phyloP scores from a whole-genome alignment of 2,797 vertebrate species.

The Gorsachius magnificus region DNA sequence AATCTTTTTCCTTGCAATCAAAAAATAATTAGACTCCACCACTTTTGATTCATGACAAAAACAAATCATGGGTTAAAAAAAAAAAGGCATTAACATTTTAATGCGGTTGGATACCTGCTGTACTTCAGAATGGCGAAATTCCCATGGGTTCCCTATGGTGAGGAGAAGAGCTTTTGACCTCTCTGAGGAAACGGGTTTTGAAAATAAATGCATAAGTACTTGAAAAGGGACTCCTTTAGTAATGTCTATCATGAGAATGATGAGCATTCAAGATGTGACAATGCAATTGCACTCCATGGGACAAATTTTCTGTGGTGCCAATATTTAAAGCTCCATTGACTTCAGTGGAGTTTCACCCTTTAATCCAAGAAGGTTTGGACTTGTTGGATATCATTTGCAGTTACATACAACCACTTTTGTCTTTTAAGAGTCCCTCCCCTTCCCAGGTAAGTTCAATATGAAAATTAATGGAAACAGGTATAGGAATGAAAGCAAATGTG shows the following conservation, averaged over 20 bases:
- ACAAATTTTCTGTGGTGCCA: not conserved
- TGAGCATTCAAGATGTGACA: not conserved
- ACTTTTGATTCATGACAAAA: not conserved
- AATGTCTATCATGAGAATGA: conserved; percentile 26
- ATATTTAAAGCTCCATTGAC: conserved; percentile 54
- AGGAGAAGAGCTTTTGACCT: conserved; percentile 61
- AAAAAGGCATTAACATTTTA: not conserved
- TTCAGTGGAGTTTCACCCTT: conserved; percentile 61
- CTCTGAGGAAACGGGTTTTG: conserved; percentile 37
- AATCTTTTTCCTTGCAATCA: not conserved
- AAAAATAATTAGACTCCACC: not conserved
- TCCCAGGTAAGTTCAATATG: not conserved
- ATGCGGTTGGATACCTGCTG: not conserved
- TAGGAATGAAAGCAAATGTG: not conserved
- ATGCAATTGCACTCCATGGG: not conserved
- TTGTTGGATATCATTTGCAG: not conserved
- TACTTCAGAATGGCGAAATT: not conserved
- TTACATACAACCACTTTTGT: not conserved
- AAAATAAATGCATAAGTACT: not conserved
- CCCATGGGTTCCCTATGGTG: not conserved
- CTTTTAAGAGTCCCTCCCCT: not conserved
- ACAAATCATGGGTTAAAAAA: not conserved
- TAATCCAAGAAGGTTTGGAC: not conserved
- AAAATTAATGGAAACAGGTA: not conserved
- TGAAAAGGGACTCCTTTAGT: not conserved